These are phyloP conservation scores for Phengaris alcon DNA, from an alignment of 2,888 invertebrate species.

Conservation along the genomic window DNA sequence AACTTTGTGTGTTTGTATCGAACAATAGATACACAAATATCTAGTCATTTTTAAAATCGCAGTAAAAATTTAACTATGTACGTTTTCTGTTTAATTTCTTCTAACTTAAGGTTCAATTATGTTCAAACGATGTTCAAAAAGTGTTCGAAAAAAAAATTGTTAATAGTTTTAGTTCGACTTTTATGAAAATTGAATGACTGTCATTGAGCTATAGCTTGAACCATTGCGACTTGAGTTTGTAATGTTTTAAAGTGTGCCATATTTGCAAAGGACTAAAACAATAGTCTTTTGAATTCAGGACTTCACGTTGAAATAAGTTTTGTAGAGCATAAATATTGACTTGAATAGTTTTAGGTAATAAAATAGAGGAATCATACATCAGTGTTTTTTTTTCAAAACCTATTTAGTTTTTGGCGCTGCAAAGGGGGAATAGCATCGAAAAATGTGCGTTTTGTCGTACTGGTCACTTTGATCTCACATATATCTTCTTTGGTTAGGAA, in stretches of 20 bases:
- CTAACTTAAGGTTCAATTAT: not conserved
- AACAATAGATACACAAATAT: not conserved
- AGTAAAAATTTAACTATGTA: not conserved
- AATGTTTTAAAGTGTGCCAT: not conserved
- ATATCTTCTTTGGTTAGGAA: too few species aligned
- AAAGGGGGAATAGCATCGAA: too few species aligned
- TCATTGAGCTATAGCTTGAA: not conserved
- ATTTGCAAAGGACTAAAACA: not conserved
- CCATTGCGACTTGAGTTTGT: constrained; percentile 29
- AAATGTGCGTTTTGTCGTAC: too few species aligned
- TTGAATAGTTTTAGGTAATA: constrained; percentile 62
- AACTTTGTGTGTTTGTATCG: not conserved
- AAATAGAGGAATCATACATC: constrained; percentile 66
- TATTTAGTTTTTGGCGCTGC: too few species aligned
- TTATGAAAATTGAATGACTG: not conserved
- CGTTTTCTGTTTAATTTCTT: constrained; percentile 36
- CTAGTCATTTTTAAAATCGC: not conserved
- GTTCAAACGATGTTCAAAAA: not conserved
- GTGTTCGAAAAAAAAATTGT: not conserved
- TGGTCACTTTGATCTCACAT: too few species aligned
- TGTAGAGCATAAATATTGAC: constrained; percentile 56
- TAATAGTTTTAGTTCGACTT: too few species aligned
- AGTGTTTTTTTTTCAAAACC: constrained; percentile 24
- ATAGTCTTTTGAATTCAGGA: not conserved
- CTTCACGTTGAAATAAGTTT: constrained; percentile 44